phyloP scores from a whole-genome alignment of 2,888 invertebrate species.

The Drepanosiphum platanoidis region DNA sequence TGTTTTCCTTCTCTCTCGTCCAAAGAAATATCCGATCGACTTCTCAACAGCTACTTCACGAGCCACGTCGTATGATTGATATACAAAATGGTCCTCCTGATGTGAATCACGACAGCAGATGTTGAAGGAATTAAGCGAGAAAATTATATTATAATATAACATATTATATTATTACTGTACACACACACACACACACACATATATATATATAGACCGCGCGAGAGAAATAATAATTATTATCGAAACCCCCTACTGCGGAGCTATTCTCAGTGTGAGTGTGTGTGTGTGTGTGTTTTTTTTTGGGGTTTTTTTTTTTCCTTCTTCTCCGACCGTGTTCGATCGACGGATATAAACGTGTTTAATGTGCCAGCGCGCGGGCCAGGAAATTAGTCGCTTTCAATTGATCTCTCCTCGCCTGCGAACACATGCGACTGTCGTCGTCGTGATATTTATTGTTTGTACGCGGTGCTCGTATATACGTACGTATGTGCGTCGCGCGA shows the following conservation, averaged over 20 bases:
- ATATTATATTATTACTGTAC: neutral
- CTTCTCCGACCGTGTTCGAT: neutral
- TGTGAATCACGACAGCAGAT: slow-evolving; percentile 18
- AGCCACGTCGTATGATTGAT: slow-evolving; percentile 5
- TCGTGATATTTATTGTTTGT: no score
- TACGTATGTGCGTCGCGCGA: neutral
- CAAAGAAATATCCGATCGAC: slow-evolving; percentile 37
- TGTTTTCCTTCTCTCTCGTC: neutral
- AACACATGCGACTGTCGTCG: neutral
- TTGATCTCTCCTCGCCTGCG: slow-evolving; percentile 8
- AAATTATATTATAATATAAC: neutral
- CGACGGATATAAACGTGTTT: slow-evolving; percentile 8
- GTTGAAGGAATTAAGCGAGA: slow-evolving; percentile 6
- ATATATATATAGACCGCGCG: no score
- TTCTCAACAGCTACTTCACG: slow-evolving; percentile 21
- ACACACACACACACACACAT: no score
- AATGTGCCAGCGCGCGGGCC: neutral
- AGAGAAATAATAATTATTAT: slow-evolving; percentile 33
- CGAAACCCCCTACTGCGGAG: slow-evolving; percentile 29
- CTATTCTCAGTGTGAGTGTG: neutral
- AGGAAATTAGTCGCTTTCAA: neutral
- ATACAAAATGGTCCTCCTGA: slow-evolving; percentile 24
- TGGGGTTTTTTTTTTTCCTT: neutral
- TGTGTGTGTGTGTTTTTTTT: neutral
- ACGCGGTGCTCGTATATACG: no score